Conservation (phyloP, 2,888 invertebrate species). For the Myopa tessellatipennis region DNA sequence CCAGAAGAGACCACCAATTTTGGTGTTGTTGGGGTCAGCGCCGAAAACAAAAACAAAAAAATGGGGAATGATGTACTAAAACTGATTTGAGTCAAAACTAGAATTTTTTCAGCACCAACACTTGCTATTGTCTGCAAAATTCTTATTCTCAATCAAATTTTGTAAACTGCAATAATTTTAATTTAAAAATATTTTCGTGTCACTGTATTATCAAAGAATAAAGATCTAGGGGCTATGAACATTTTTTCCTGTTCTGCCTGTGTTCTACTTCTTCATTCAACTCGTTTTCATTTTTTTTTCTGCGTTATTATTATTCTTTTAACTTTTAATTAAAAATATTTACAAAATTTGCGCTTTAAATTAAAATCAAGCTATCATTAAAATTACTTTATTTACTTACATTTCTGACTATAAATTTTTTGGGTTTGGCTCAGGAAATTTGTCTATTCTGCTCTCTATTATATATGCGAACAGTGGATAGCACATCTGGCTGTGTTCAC, state of each 20-base stretch:
- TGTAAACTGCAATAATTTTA: neutral
- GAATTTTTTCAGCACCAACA: too few relatives aligned
- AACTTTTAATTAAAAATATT: conserved; percentile 33
- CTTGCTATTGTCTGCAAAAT: too few relatives aligned
- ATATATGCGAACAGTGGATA: conserved; percentile 19
- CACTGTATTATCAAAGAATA: conserved; percentile 1
- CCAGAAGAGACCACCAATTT: too few relatives aligned
- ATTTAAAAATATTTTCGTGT: neutral
- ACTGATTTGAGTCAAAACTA: too few relatives aligned
- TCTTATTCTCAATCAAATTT: too few relatives aligned
- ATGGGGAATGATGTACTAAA: too few relatives aligned
- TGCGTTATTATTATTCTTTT: conserved; percentile 56
- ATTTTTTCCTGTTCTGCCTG: conserved; percentile 43
- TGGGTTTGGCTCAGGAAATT: conserved; percentile 58
- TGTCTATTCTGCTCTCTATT: conserved; percentile 40
- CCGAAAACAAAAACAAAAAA: too few relatives aligned
- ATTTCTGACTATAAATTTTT: conserved; percentile 52
- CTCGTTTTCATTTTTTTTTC: conserved; percentile 52
- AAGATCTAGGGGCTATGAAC: conserved; percentile 36
- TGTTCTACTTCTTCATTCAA: conserved; percentile 30
- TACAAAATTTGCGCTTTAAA: neutral
- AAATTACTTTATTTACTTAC: conserved; percentile 50
- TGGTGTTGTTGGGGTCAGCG: too few relatives aligned
- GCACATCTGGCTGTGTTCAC: too few relatives aligned
- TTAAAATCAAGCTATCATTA: neutral